Conservation (phyloP, 2,113 vertebrate genomes). For the Cettia cetti region DNA sequence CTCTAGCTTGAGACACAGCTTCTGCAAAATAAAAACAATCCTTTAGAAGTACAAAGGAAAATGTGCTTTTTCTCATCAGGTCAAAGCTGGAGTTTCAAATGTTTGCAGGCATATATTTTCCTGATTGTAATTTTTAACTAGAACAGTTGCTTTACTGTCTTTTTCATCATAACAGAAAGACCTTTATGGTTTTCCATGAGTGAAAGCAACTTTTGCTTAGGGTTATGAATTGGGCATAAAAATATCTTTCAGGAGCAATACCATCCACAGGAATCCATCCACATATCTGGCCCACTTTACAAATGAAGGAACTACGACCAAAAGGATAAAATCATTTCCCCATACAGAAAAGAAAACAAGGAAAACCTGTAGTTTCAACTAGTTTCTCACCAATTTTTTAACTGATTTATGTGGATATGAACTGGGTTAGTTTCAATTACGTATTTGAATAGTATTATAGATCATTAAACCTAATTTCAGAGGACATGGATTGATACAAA, state of each 20-base stretch:
- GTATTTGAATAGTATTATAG: not conserved
- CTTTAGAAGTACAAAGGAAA: not conserved
- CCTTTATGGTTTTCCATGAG: not conserved
- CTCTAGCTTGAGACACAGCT: not conserved
- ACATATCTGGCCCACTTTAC: not conserved
- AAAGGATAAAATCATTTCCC: not conserved
- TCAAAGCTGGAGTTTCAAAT: not conserved
- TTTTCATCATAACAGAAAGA: not conserved
- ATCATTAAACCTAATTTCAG: not conserved
- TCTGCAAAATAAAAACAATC: not conserved
- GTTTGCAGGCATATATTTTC: not conserved
- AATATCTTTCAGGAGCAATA: not conserved
- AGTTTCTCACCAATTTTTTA: not conserved
- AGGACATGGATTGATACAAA: not conserved
- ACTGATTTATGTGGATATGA: not conserved
- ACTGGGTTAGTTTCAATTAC: not conserved
- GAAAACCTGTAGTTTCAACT: not conserved
- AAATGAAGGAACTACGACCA: not conserved
- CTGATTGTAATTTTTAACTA: not conserved
- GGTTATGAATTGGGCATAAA: not conserved
- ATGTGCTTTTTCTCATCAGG: not conserved
- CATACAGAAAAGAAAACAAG: not conserved
- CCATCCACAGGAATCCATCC: not conserved
- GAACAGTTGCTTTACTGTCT: not conserved
- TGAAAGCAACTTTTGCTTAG: not conserved